A percentile compares a stretch with the other conserved stretches of the same genome.
Evolutionary conservation across 2,797 vertebrate genomes (phyloP).

Genomic region (Salarias fasciatus): DNA sequence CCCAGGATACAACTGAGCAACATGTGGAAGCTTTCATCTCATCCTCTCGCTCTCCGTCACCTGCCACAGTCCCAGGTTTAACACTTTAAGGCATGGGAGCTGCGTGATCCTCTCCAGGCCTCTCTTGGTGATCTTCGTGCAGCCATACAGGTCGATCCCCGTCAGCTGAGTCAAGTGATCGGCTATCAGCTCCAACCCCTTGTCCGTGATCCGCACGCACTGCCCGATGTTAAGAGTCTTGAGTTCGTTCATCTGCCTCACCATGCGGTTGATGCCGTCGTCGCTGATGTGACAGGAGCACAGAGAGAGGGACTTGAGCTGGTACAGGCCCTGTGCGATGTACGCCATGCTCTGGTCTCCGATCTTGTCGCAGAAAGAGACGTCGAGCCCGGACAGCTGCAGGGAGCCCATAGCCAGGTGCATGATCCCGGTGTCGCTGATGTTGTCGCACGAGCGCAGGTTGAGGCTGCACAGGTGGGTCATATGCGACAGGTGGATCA

Average conservation of each 20-base stretch:
- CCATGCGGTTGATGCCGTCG: constrained; percentile 97
- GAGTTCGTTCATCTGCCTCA: constrained; percentile 97
- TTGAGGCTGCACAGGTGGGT: constrained; percentile 94
- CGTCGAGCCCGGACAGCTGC: constrained; percentile 91
- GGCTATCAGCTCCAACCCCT: constrained; percentile 96
- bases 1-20: constrained; percentile 19
- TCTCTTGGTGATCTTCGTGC: constrained; percentile 97
- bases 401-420: constrained; percentile 97
- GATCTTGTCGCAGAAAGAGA: constrained; percentile 98
- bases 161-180: constrained; percentile 97
- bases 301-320: constrained; percentile 94
- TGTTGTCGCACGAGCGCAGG: constrained; percentile 96
- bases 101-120: constrained; percentile 98
- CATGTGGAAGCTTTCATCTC: constrained; percentile 82
- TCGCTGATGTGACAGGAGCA: constrained; percentile 98
- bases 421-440: constrained; percentile 98
- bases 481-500: constrained; percentile 98
- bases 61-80: constrained; percentile 99
- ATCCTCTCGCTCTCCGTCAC: constrained; percentile 98
- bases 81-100: constrained; percentile 99
- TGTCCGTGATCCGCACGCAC: constrained; percentile 97
- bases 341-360: constrained; percentile 98
- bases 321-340: constrained; percentile 95
- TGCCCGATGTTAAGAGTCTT: constrained; percentile 98
- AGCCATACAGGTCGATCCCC: constrained; percentile 96